These are phyloP conservation scores for Pleuronectes platessa DNA, from an alignment of 2,113 vertebrate genomes.

Conservation along the genomic window DNA sequence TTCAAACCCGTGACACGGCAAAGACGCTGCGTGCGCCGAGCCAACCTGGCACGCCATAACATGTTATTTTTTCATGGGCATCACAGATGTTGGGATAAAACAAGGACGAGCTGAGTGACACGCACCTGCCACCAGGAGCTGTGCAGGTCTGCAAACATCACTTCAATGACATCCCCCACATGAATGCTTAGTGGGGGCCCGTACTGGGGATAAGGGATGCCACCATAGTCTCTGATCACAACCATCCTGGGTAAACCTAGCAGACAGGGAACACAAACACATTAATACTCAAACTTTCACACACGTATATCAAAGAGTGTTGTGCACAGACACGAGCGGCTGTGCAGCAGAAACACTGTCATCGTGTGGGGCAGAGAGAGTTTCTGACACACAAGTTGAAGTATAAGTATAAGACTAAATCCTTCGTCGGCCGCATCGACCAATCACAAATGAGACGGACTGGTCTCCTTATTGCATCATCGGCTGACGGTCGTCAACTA, in stretches of 20 bases:
- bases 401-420: no score
- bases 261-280: conserved; percentile 34
- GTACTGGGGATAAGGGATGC: conserved; percentile 84
- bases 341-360: not conserved
- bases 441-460: no score
- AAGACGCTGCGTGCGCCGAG: conserved; percentile 35
- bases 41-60: conserved; percentile 25
- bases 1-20: conserved; percentile 33
- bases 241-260: conserved; percentile 94
- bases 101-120: conserved; percentile 50
- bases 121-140: conserved; percentile 96
- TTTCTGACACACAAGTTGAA: not conserved
- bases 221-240: conserved; percentile 88
- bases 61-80: conserved; percentile 51
- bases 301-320: conserved; percentile 1
- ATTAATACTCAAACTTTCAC: conserved; percentile 7
- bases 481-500: no score
- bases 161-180: conserved; percentile 89
- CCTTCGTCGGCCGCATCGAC: no score
- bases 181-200: conserved; percentile 88
- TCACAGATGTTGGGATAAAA: conserved; percentile 63
- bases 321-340: not conserved
- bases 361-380: not conserved
- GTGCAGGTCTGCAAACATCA: conserved; percentile 90
- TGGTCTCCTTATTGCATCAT: no score